A percentile compares a stretch with the other conserved stretches of the same genome.
Evolutionary conservation across 2,888 invertebrate species (phyloP).

Genomic region (Dolichomitus sp.): DNA sequence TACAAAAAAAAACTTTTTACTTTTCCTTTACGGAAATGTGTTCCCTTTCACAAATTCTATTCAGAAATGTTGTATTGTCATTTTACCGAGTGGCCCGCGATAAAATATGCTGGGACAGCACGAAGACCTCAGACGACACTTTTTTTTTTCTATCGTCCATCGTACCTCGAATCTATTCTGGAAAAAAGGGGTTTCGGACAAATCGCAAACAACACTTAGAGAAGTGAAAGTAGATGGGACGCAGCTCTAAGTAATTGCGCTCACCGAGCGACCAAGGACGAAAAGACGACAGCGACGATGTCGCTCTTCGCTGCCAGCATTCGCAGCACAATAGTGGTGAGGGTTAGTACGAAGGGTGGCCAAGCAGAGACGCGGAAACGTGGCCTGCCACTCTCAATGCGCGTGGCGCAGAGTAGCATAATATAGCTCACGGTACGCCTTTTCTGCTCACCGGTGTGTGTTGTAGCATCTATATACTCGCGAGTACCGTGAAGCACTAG

Average conservation of each 20-base stretch:
- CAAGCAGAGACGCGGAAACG: constrained; percentile 63
- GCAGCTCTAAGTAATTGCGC: constrained; percentile 76
- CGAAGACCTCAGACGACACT: not conserved
- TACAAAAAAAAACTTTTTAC: too few species aligned
- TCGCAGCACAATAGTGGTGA: constrained; percentile 46
- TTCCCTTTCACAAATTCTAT: not conserved
- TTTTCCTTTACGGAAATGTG: not conserved
- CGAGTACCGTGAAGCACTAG: constrained; percentile 21
- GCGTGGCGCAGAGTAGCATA: constrained; percentile 50
- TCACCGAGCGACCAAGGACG: constrained; percentile 51
- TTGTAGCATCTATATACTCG: constrained; percentile 8
- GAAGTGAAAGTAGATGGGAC: constrained; percentile 55
- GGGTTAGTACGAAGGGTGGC: constrained; percentile 33
- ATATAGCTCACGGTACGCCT: constrained; percentile 30
- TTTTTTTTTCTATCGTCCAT: constrained; percentile 3
- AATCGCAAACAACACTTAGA: constrained; percentile 54
- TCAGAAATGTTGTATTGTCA: not conserved
- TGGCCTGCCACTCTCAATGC: constrained; percentile 67
- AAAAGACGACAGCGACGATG: constrained; percentile 45
- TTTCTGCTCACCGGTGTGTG: constrained; percentile 40
- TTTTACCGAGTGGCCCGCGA: not conserved
- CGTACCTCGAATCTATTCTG: constrained; percentile 47
- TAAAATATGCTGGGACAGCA: not conserved
- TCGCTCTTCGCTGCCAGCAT: constrained; percentile 53
- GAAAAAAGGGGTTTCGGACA: constrained; percentile 35